These are phyloP conservation scores for Oenanthe oenanthe DNA, from an alignment of 2,113 vertebrate species.

Conservation along the genomic window DNA sequence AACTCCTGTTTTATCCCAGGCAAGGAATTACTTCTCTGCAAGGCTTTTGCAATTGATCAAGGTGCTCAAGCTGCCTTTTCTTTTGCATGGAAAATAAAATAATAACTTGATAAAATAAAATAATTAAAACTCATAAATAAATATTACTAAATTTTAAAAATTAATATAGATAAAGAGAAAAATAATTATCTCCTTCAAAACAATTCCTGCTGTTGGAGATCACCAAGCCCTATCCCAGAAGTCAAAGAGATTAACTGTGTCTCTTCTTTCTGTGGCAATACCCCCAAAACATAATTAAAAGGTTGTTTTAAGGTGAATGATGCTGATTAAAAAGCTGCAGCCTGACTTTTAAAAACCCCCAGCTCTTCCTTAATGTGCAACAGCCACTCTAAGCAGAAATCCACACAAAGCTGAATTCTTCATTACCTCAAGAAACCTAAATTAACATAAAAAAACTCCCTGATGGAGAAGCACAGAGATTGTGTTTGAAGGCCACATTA, in stretches of 20 bases:
- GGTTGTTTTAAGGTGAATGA: neutral
- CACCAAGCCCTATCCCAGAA: neutral
- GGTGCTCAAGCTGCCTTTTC: neutral
- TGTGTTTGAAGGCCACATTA: conserved; percentile 54
- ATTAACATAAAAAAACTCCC: conserved; percentile 38
- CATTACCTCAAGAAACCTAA: conserved; percentile 35
- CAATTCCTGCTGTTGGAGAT: neutral
- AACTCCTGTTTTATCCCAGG: neutral
- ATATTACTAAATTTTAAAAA: neutral
- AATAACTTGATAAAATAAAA: neutral
- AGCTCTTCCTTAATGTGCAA: neutral
- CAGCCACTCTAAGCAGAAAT: neutral
- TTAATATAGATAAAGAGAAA: neutral
- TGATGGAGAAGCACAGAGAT: conserved; percentile 28
- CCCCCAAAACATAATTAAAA: neutral
- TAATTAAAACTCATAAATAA: neutral
- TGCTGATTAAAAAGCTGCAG: neutral
- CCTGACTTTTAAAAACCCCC: neutral
- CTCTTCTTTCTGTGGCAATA: neutral
- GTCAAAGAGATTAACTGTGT: neutral
- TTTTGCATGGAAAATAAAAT: neutral
- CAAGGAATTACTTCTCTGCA: neutral
- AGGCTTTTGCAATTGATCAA: neutral
- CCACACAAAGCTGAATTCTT: conserved; percentile 38
- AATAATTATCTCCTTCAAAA: neutral